Percentiles rank a stretch among this genome's conserved stretches.
phyloP scores from a whole-genome alignment of 2,888 invertebrate species.

The Cosmorhoe ocellata region DNA sequence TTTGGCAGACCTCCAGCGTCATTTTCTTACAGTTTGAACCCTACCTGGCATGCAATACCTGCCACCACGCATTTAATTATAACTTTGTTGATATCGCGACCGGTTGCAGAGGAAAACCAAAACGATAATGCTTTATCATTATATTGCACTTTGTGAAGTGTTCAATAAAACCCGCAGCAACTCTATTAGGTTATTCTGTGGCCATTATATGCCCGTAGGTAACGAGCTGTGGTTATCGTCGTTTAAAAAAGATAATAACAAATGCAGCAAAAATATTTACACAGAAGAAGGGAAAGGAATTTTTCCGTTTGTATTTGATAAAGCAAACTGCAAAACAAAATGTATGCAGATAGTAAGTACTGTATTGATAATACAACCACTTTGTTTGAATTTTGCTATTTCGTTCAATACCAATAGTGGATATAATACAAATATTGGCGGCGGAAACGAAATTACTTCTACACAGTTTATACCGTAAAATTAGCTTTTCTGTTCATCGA shows the following conservation, averaged over 20 bases:
- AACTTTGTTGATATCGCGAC: conserved; percentile 9
- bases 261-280: no score
- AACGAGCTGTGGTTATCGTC: no score
- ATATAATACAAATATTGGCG: conserved; percentile 8
- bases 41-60: conserved; percentile 12
- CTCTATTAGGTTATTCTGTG: no score
- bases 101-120: not conserved
- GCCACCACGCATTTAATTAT: conserved; percentile 6
- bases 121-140: not conserved
- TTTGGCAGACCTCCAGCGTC: conserved; percentile 20
- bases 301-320: no score
- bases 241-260: no score
- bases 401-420: conserved; percentile 4
- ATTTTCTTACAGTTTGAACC: conserved; percentile 16
- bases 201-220: no score
- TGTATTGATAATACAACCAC: no score
- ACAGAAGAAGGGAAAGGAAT: no score
- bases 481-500: conserved; percentile 3
- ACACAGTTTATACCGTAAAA: conserved; percentile 2
- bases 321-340: no score
- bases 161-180: no score
- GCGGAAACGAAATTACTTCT: not conserved
- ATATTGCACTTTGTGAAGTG: not conserved
- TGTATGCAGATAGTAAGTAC: no score
- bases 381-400: not conserved